phyloP scores from a whole-genome alignment of 2,888 invertebrate genomes.

The Salticus scenicus region DNA sequence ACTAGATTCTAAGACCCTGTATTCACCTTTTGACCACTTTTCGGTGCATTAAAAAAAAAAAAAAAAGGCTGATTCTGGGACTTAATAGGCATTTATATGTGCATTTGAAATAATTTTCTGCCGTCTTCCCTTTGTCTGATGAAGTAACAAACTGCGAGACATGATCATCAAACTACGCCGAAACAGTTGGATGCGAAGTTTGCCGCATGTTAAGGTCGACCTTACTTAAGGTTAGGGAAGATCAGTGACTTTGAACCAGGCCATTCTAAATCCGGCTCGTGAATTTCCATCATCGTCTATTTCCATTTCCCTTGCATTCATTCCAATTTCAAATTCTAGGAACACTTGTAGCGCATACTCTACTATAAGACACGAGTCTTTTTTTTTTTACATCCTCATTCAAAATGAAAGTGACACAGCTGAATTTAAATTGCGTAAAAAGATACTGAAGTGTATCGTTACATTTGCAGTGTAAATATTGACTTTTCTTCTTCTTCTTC shows the following conservation, averaged over 20 bases:
- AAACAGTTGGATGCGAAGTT: background rate
- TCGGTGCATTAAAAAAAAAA: too few relatives aligned
- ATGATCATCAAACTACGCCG: background rate
- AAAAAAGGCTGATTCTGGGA: too few relatives aligned
- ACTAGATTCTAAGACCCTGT: too few relatives aligned
- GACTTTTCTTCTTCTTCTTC: background rate
- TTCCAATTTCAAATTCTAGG: background rate
- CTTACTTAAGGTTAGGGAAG: constrained; percentile 33
- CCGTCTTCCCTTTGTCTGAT: too few relatives aligned
- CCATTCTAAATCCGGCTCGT: constrained; percentile 38
- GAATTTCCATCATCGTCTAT: background rate
- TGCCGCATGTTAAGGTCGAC: background rate
- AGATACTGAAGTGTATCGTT: background rate
- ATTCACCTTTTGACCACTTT: too few relatives aligned
- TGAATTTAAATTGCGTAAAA: background rate
- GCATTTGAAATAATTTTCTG: too few relatives aligned
- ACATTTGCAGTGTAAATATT: background rate
- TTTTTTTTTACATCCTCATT: background rate
- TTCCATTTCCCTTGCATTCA: background rate
- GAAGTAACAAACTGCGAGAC: too few relatives aligned
- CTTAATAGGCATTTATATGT: too few relatives aligned
- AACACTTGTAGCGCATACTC: background rate
- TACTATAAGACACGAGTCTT: background rate
- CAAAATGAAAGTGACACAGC: background rate
- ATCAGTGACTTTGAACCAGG: constrained; percentile 47